phyloP scores from a whole-genome alignment of 2,888 invertebrate genomes.

The Nezara viridula region DNA sequence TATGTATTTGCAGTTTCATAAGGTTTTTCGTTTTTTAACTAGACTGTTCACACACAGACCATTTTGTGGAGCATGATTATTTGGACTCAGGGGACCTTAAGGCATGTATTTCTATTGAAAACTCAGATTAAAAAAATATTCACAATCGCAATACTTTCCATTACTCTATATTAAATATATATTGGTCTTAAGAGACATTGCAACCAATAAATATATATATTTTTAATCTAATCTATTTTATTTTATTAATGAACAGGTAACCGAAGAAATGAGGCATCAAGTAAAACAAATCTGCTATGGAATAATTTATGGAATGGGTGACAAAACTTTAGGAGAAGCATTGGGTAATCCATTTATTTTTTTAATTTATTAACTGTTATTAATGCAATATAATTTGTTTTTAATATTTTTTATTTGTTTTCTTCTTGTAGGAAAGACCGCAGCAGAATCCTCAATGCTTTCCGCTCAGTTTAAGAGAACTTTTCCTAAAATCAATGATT shows the following conservation, averaged over 20 bases:
- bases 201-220: too few species aligned
- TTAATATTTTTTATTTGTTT: background rate
- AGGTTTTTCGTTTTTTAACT: too few species aligned
- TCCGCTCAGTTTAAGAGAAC: conserved; percentile 85
- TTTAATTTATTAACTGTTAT: background rate
- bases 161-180: too few species aligned
- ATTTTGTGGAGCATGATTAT: too few species aligned
- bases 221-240: too few species aligned
- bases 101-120: too few species aligned
- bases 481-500: conserved; percentile 75
- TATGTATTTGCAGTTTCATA: too few species aligned
- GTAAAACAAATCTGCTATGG: conserved; percentile 96
- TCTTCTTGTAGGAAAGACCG: conserved; percentile 67
- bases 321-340: conserved; percentile 83
- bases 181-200: too few species aligned
- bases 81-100: too few species aligned
- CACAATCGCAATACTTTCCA: too few species aligned
- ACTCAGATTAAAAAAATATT: too few species aligned
- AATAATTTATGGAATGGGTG: conserved; percentile 97
- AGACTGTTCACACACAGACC: too few species aligned
- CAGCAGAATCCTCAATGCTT: conserved; percentile 83
- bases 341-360: conserved; percentile 71
- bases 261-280: conserved; percentile 83
- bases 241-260: conserved; percentile 73
- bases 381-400: background rate